A percentile compares a stretch with the other conserved stretches of the same genome.
Conservation (phyloP, 2,113 vertebrate species). For the Eublepharis macularius region DNA sequence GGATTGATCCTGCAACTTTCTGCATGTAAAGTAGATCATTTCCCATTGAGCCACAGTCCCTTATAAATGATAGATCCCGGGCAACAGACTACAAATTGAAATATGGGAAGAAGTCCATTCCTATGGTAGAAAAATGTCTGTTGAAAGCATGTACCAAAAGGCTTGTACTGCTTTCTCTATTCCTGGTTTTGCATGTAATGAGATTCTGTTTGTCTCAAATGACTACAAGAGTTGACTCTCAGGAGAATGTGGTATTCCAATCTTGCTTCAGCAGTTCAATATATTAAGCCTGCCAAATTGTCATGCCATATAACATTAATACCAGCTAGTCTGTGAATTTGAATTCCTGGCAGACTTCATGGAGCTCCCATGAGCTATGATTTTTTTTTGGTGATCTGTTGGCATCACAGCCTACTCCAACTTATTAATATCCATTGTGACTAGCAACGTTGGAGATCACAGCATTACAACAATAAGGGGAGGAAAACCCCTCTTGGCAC, state of each 20-base stretch:
- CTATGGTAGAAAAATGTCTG: background rate
- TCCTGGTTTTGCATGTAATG: constrained; percentile 18
- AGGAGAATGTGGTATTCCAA: background rate
- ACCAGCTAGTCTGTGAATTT: background rate
- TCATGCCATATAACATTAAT: constrained; percentile 19
- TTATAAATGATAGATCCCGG: too few species aligned
- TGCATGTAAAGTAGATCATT: too few species aligned
- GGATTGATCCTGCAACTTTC: too few species aligned
- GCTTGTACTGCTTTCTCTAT: constrained; percentile 13
- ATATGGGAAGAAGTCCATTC: background rate
- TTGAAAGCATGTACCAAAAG: constrained; percentile 35
- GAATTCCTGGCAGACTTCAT: constrained; percentile 2
- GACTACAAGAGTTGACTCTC: constrained; percentile 2
- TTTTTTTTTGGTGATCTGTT: constrained; percentile 17
- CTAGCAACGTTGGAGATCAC: background rate
- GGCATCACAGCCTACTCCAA: constrained; percentile 12
- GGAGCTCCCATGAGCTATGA: background rate
- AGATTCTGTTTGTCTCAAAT: constrained; percentile 19
- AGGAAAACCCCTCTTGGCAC: constrained; percentile 17
- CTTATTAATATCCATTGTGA: constrained; percentile 7
- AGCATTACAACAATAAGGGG: constrained; percentile 2
- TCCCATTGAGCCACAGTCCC: too few species aligned
- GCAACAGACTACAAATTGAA: background rate
- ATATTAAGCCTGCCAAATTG: constrained; percentile 3
- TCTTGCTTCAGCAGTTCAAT: background rate